phyloP scores from a whole-genome alignment of 2,888 invertebrate genomes.

The Coleophora flavipennella region DNA sequence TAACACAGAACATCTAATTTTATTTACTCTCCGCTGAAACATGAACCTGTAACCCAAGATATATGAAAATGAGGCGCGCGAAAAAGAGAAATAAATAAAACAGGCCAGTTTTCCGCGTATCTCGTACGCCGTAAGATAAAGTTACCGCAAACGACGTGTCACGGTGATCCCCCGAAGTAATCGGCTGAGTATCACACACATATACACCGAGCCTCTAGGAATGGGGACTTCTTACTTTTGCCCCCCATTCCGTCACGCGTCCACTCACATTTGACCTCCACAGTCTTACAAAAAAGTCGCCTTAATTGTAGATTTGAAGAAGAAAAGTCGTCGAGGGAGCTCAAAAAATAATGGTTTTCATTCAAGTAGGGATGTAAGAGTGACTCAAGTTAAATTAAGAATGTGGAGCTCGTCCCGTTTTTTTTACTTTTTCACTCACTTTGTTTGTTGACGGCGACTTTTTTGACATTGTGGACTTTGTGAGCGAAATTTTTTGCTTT shows the following conservation, averaged over 20 bases:
- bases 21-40: too few relatives aligned
- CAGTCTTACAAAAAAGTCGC: not conserved
- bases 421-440: conserved; percentile 44
- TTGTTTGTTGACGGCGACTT: conserved; percentile 68
- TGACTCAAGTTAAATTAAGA: conserved; percentile 73
- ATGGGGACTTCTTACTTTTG: conserved; percentile 54
- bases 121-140: conserved; percentile 24
- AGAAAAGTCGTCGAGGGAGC: conserved; percentile 14
- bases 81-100: conserved; percentile 22
- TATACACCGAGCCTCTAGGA: conserved; percentile 53
- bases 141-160: conserved; percentile 61
- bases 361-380: conserved; percentile 63
- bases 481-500: conserved; percentile 32
- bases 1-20: too few relatives aligned
- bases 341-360: conserved; percentile 25
- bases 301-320: conserved; percentile 5
- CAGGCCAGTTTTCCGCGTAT: conserved; percentile 29
- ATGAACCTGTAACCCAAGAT: too few relatives aligned
- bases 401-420: conserved; percentile 61
- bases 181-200: conserved; percentile 52
- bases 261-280: conserved; percentile 36
- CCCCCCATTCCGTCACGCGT: conserved; percentile 48
- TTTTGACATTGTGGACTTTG: conserved; percentile 69
- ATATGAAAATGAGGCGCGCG: too few relatives aligned
- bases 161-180: conserved; percentile 49